Evolutionary conservation across 53 echinoderm and acorn worm species (phyloP).

Genomic region (Pentamera pediparva): DNA sequence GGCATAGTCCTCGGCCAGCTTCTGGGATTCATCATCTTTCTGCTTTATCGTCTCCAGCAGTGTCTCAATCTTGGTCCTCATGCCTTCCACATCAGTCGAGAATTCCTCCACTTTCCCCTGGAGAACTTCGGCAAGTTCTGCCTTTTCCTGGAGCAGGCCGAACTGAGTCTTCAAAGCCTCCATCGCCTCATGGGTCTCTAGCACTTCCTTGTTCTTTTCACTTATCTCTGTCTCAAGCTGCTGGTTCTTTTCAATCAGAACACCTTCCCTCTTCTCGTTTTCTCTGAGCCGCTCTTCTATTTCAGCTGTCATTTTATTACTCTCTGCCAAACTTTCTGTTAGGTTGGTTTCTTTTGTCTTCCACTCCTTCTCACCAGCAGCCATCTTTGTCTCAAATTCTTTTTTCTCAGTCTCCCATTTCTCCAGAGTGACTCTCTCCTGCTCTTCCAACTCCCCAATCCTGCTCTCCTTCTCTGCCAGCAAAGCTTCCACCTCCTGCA

Average conservation of each 20-base stretch:
- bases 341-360: slow-evolving; percentile 34
- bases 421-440: slow-evolving; percentile 23
- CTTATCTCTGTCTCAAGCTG: slow-evolving; percentile 63
- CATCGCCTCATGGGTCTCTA: slow-evolving; percentile 51
- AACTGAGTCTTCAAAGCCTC: slow-evolving; percentile 27
- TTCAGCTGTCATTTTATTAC: neutral
- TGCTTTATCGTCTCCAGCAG: slow-evolving; percentile 28
- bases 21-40: slow-evolving; percentile 47
- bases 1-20: slow-evolving; percentile 27
- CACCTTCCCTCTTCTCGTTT: slow-evolving; percentile 1
- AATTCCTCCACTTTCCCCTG: slow-evolving; percentile 41
- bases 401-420: slow-evolving; percentile 52
- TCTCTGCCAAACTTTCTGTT: slow-evolving; percentile 14
- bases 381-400: slow-evolving; percentile 40
- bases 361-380: slow-evolving; percentile 25
- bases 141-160: slow-evolving; percentile 29
- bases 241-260: slow-evolving; percentile 45
- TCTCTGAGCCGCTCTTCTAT: neutral
- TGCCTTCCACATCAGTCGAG: slow-evolving; percentile 36
- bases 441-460: slow-evolving; percentile 45
- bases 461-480: neutral
- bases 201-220: slow-evolving; percentile 71
- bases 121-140: slow-evolving; percentile 22
- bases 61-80: slow-evolving; percentile 36
- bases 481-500: slow-evolving; percentile 35